Evolutionary conservation across 2,797 vertebrate genomes (phyloP).

Genomic region (Danio choprae): DNA sequence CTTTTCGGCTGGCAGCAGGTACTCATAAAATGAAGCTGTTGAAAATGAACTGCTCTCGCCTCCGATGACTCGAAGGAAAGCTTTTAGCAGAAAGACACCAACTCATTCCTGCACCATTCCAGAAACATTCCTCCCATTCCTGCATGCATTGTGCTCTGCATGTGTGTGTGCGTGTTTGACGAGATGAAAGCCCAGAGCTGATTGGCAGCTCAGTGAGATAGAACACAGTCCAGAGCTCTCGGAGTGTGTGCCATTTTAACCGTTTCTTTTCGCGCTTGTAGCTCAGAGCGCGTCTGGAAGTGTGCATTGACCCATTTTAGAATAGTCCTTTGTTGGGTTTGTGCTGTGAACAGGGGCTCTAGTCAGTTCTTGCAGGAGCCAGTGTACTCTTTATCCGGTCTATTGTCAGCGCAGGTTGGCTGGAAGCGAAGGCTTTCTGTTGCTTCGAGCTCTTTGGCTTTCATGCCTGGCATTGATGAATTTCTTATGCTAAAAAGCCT

Average conservation of each 20-base stretch:
- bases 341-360: slow-evolving; percentile 19
- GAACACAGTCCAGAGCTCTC: slow-evolving; percentile 7
- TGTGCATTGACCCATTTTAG: slow-evolving; percentile 28
- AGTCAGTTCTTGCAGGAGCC: slow-evolving; percentile 37
- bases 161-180: slow-evolving; percentile 30
- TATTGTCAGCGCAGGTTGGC: slow-evolving; percentile 17
- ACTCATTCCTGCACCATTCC: slow-evolving; percentile 34
- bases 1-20: not conserved
- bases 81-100: slow-evolving; percentile 22
- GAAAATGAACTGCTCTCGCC: not conserved
- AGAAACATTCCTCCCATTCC: slow-evolving; percentile 47
- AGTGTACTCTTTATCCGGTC: slow-evolving; percentile 33
- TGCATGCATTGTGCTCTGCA: slow-evolving; percentile 24
- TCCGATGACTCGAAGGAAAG: not conserved
- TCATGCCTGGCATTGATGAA: slow-evolving; percentile 22
- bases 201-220: slow-evolving; percentile 35
- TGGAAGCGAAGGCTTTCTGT: slow-evolving; percentile 25
- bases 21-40: slow-evolving; percentile 3
- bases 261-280: slow-evolving; percentile 25
- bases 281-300: slow-evolving; percentile 14
- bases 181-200: slow-evolving; percentile 36
- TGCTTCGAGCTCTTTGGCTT: slow-evolving; percentile 18
- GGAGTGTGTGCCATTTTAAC: slow-evolving; percentile 35
- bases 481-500: slow-evolving; percentile 13
- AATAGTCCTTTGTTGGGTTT: slow-evolving; percentile 40